Evolutionary conservation across 1,140 invertebrate genomes (phyloP), one percentile per base, ranked within the genome.

Genomic region (Orchestia grillus): DNA sequence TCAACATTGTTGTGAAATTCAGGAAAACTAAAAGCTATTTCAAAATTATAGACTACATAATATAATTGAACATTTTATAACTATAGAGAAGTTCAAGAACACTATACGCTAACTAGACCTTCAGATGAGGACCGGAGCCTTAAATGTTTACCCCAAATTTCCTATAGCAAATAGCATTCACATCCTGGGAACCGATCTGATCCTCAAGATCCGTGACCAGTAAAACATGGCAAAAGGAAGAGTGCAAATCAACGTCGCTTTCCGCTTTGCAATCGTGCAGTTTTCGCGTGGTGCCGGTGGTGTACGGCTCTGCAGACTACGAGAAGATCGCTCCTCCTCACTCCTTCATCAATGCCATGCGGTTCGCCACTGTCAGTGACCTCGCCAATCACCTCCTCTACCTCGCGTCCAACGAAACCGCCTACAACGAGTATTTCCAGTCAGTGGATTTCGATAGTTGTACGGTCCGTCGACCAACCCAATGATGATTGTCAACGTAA

Each of bases 281-380:
- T 19, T 97, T 97, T 45, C 88, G 97, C 95, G 97, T 97, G 47
- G 95, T 97, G 62, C 97, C 97, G 40, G 97, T 97, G 16, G 97
- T 97, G 4, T 97, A 97, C 40, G 97, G 97, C 36, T 95, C 97
- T 11, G 97, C 97, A 16, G 97, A 97, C 97, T 98, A 97, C 96
- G 47, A 95, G 1, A 16, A 41, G 11, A 44, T 97, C 41, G 97
- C 97, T 23, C 97, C 98, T 45, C 97, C 97, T 15, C 88, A 96
- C 95, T 97, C 97, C 41, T 98, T 97, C 96, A 97, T 98, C 92
- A 96, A 97, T 96, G 97, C 97, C 19, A 96, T 97, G 3, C 96
- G 97, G 77, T 97, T 97, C 95, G 43, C 96, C 62, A 95, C 96
- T 15, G 97, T 97, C 0, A 87, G 96, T 96, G 95, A 97, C 28